Base-by-base conservation (phyloP, 2,797 vertebrate species). In the Buphagus erythrorhynchus region DNA sequence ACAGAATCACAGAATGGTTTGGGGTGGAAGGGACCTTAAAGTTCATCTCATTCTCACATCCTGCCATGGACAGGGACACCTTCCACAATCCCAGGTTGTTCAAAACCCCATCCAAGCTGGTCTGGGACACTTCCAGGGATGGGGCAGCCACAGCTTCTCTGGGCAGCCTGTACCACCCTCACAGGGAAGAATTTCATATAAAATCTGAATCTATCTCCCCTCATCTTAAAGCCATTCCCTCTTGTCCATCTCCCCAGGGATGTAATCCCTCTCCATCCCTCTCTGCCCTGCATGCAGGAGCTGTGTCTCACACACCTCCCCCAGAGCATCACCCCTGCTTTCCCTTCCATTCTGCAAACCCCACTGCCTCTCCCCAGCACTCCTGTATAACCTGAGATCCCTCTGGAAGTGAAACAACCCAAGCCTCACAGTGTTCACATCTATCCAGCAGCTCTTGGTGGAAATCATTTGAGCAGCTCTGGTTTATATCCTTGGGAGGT, bases 401-500 rank as follows among this genome's bases (percentile, higher is more conserved):
- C 43, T 54, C 61, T 46, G 46, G 12, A 62, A 62, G 16, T 31
- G 40, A 88, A 88, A 68, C 1, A 0, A 72, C 79, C 66, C 58
- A 69, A 10, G 9, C 24, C 40, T 48, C 29, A 24, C 22, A 86
- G 21, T 14, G n/a, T 42, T 86, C 51, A 10, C 25, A 40, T 51
- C 65, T 24, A 11, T 24, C 49, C 63, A 88, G 67, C 74, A 87
- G 49, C 35, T 78, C n/a, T 24, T 58, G 16, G 28, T 69, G 91
- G 58, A 79, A 81, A 79, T 35, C 51, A 52, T 33, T 55, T 49
- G 55, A 89, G 67, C 43, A 73, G 65, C 57, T 77, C 78, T 97
- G 78, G 69, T 83, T 89, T 90, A 67, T 82, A 40, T 77, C 61
- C 52, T 90, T 74, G 63, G 61, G 78, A 95, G 40, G 15, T 45